Percentiles rank a stretch among this genome's conserved stretches.
phyloP scores from a whole-genome alignment of 2,888 invertebrate species.

The Barypeithes pellucidus region DNA sequence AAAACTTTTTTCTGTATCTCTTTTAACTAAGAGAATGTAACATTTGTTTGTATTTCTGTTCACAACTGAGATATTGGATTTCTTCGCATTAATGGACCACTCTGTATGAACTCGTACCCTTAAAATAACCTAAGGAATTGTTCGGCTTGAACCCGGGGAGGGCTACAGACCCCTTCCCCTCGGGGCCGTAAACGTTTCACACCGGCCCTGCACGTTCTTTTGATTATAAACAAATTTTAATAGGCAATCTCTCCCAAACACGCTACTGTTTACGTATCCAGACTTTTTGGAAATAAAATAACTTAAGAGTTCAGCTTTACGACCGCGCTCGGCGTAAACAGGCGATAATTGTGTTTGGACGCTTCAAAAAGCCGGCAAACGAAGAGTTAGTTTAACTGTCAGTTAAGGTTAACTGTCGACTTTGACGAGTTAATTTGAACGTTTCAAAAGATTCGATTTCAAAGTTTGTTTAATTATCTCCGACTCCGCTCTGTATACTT shows the following conservation, averaged over 20 bases:
- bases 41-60: too few relatives aligned
- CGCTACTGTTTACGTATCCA: constrained; percentile 26
- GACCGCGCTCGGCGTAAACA: constrained; percentile 17
- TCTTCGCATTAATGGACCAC: too few relatives aligned
- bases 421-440: constrained; percentile 46
- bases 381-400: constrained; percentile 32
- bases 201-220: constrained; percentile 17
- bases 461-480: constrained; percentile 40
- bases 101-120: too few relatives aligned
- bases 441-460: constrained; percentile 30
- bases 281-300: constrained; percentile 32
- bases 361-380: constrained; percentile 12
- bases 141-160: neutral
- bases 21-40: too few relatives aligned
- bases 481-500: constrained; percentile 25
- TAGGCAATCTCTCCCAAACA: constrained; percentile 32
- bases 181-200: neutral
- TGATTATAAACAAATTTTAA: constrained; percentile 40
- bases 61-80: too few relatives aligned
- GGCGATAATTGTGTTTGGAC: constrained; percentile 15
- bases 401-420: constrained; percentile 40
- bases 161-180: neutral
- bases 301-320: constrained; percentile 7
- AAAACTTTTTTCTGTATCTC: too few relatives aligned
- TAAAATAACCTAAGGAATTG: too few relatives aligned